These are phyloP conservation scores for Camelus bactrianus DNA, from an alignment of 2,113 vertebrate species.

Conservation along the genomic window DNA sequence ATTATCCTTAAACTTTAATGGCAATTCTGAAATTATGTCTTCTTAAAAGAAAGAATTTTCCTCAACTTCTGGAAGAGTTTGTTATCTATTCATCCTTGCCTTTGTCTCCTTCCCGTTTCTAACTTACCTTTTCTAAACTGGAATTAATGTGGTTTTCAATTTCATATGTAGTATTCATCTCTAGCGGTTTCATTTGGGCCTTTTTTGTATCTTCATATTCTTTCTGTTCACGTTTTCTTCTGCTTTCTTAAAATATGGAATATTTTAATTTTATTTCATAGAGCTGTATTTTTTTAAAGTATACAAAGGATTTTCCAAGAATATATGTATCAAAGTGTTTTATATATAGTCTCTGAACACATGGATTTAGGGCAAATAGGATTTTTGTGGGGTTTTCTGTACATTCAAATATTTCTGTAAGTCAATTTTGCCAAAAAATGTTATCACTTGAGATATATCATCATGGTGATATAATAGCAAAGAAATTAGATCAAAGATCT, in stretches of 20 bases:
- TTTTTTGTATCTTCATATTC: neutral
- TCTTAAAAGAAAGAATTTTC: neutral
- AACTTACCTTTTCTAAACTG: constrained; percentile 11
- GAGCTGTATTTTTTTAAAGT: neutral
- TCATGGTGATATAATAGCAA: neutral
- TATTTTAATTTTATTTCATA: neutral
- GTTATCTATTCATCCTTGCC: neutral
- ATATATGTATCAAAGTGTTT: neutral
- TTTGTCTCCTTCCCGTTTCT: neutral
- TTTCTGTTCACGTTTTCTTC: neutral
- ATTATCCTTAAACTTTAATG: constrained; percentile 41
- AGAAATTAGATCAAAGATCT: neutral
- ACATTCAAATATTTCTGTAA: neutral
- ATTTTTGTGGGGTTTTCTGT: neutral
- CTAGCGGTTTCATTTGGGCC: neutral
- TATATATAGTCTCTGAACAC: neutral
- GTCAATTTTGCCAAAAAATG: neutral
- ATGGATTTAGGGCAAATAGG: neutral
- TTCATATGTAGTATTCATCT: neutral
- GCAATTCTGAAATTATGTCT: constrained; percentile 23
- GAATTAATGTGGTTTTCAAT: neutral
- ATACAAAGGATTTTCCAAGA: neutral
- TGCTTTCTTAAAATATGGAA: neutral
- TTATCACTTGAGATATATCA: neutral
- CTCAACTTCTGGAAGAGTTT: neutral